Evolutionary conservation across 2,797 vertebrate genomes (phyloP).

Genomic region (Luscinia megarhynchos): DNA sequence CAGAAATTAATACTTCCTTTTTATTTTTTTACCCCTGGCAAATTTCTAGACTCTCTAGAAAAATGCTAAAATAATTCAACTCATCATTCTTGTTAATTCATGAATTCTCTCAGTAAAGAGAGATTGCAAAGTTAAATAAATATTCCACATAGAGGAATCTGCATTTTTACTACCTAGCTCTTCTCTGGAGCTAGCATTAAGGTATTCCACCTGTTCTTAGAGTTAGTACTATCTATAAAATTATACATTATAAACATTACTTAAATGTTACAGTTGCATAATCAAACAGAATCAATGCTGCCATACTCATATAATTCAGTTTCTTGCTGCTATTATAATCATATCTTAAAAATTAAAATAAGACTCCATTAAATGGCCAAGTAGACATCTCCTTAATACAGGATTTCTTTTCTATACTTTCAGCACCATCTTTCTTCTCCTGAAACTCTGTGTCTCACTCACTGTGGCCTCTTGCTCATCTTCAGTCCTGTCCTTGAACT

Average conservation of each 20-base stretch:
- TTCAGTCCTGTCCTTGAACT: not conserved
- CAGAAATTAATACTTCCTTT: not conserved
- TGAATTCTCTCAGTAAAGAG: not conserved
- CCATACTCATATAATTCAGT: not conserved
- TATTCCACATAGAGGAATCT: not conserved
- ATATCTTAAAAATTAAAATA: not conserved
- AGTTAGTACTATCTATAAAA: not conserved
- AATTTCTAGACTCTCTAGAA: not conserved
- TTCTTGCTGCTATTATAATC: not conserved
- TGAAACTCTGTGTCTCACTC: not conserved
- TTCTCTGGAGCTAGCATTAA: not conserved
- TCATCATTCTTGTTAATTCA: not conserved
- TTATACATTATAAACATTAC: not conserved
- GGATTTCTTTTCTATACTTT: not conserved
- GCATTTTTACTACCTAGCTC: not conserved
- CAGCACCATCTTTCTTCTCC: not conserved
- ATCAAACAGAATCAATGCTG: not conserved
- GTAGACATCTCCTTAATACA: not conserved
- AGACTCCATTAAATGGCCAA: not conserved
- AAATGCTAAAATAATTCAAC: not conserved
- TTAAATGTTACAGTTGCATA: not conserved
- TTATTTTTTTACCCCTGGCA: not conserved
- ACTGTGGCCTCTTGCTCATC: not conserved
- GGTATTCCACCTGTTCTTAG: not conserved
- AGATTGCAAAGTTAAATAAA: not conserved